phyloP scores from a whole-genome alignment of 2,113 vertebrate genomes.

The Scomber japonicus region DNA sequence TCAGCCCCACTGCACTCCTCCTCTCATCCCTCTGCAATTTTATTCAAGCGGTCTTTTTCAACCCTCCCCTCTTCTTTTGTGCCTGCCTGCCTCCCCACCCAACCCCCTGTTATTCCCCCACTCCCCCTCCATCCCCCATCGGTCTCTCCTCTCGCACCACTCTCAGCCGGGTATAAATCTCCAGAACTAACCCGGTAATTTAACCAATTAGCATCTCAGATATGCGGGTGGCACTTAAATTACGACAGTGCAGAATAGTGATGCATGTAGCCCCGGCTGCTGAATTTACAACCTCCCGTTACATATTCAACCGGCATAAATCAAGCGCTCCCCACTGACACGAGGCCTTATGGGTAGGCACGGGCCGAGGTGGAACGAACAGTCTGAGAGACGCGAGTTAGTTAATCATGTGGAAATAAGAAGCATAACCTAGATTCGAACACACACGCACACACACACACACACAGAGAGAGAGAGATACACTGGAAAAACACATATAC shows the following conservation, averaged over 20 bases:
- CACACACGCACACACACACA: constrained; percentile 77
- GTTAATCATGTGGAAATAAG: constrained; percentile 82
- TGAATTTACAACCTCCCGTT: constrained; percentile 94
- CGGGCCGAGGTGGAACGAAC: constrained; percentile 81
- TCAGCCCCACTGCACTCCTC: constrained; percentile 4
- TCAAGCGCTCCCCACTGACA: constrained; percentile 92
- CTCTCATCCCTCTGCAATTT: constrained; percentile 25
- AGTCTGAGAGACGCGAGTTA: constrained; percentile 67
- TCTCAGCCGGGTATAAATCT: constrained; percentile 88
- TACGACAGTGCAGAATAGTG: constrained; percentile 79
- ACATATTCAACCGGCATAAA: constrained; percentile 95
- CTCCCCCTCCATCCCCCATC: constrained; percentile 24
- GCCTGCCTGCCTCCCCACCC: constrained; percentile 7
- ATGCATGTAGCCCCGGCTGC: constrained; percentile 86
- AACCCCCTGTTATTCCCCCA: constrained; percentile 30
- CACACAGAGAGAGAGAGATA: not conserved
- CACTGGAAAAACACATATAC: constrained; percentile 16
- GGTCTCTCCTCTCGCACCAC: constrained; percentile 36
- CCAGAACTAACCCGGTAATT: constrained; percentile 86
- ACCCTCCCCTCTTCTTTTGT: constrained; percentile 22
- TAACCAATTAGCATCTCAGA: constrained; percentile 93
- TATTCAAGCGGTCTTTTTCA: constrained; percentile 45
- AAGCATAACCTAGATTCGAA: constrained; percentile 89
- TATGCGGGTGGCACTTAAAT: constrained; percentile 87
- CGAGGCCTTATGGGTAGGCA: constrained; percentile 89